phyloP scores from a whole-genome alignment of 2,888 invertebrate genomes.

The Scelioninae gen. 1 region DNA sequence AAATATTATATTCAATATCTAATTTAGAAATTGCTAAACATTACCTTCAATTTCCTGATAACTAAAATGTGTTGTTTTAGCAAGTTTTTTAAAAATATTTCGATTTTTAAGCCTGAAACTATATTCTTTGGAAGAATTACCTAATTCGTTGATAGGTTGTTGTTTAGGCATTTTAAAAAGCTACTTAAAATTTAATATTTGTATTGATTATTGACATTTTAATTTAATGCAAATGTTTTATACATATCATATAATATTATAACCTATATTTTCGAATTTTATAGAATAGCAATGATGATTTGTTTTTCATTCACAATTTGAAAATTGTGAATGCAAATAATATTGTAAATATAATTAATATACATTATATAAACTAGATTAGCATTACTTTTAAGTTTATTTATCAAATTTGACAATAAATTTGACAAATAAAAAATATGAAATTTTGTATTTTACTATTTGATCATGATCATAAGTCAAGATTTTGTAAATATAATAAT shows the following conservation, averaged over 20 bases:
- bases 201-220: not conserved
- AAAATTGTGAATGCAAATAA: too few species aligned
- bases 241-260: too few species aligned
- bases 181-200: slow-evolving; percentile 6
- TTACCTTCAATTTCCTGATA: slow-evolving; percentile 79
- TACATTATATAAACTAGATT: too few species aligned
- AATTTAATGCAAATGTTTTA: too few species aligned
- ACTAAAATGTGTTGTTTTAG: slow-evolving; percentile 76
- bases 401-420: too few species aligned
- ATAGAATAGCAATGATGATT: too few species aligned
- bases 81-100: slow-evolving; percentile 74
- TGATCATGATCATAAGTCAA: slow-evolving; percentile 39
- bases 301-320: too few species aligned
- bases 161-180: slow-evolving; percentile 78
- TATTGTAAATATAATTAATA: too few species aligned
- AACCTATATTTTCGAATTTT: too few species aligned
- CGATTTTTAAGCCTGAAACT: slow-evolving; percentile 78
- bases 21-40: not conserved
- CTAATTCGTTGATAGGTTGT: slow-evolving; percentile 76
- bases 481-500: slow-evolving; percentile 52
- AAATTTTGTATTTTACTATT: slow-evolving; percentile 33
- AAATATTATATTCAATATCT: too few species aligned
- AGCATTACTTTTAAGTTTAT: too few species aligned
- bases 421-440: too few species aligned
- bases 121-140: slow-evolving; percentile 75